Percentiles rank a stretch among this genome's conserved stretches.
Conservation (phyloP, 2,888 invertebrate species). For the Meteorus colon region DNA sequence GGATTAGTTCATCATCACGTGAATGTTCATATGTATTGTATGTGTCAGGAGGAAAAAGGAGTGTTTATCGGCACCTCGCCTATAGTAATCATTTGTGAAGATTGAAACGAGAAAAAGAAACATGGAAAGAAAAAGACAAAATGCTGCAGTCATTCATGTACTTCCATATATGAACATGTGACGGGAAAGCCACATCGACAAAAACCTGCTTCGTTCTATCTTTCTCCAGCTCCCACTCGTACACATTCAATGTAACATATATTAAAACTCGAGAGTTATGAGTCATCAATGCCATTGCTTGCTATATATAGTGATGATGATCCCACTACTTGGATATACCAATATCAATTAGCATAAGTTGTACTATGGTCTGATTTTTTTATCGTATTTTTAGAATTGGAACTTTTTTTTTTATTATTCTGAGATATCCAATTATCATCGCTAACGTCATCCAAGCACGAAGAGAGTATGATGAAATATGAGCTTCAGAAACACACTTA, state of each 20-base stretch:
- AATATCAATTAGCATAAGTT: slow-evolving; percentile 60
- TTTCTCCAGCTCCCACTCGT: slow-evolving; percentile 47
- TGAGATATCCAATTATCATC: neutral
- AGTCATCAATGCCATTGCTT: slow-evolving; percentile 70
- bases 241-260: slow-evolving; percentile 49
- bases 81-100: slow-evolving; percentile 15
- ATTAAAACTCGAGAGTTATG: slow-evolving; percentile 57
- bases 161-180: slow-evolving; percentile 70
- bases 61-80: neutral
- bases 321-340: slow-evolving; percentile 53
- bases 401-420: slow-evolving; percentile 10
- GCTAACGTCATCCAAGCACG: no score
- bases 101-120: slow-evolving; percentile 2
- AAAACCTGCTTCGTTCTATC: slow-evolving; percentile 53
- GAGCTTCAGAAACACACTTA: neutral
- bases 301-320: slow-evolving; percentile 70
- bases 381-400: slow-evolving; percentile 15
- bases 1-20: neutral
- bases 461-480: no score
- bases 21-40: no score
- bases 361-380: slow-evolving; percentile 43
- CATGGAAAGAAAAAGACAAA: slow-evolving; percentile 11
- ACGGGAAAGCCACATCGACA: slow-evolving; percentile 61
- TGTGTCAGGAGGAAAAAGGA: neutral
- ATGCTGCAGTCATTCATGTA: slow-evolving; percentile 34